These are phyloP conservation scores for Zaprionus obscuricornis DNA, from an alignment of 2,888 invertebrate genomes.

Conservation along the genomic window DNA sequence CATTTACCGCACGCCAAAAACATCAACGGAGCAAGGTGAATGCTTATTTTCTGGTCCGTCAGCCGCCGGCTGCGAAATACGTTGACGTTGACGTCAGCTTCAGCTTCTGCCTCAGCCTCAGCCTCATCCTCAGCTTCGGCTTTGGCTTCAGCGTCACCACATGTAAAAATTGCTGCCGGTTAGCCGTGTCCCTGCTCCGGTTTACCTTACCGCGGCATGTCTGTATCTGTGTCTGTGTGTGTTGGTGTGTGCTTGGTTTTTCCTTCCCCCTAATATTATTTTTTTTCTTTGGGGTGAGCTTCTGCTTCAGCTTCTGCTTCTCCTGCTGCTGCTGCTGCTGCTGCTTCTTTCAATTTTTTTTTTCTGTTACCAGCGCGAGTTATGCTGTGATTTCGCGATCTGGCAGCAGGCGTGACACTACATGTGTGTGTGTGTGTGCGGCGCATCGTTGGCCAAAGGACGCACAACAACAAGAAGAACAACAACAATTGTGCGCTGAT, in stretches of 20 bases:
- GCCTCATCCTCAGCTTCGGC: conserved; percentile 20
- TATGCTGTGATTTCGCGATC: conserved; percentile 67
- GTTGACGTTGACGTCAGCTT: conserved; percentile 43
- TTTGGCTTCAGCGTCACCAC: conserved; percentile 62
- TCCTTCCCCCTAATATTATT: conserved; percentile 17
- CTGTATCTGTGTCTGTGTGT: background rate
- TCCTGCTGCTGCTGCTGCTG: conserved; percentile 3
- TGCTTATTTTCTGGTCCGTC: conserved; percentile 78
- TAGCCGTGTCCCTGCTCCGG: conserved; percentile 11
- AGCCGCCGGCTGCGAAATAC: conserved; percentile 75
- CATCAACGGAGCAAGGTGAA: conserved; percentile 64
- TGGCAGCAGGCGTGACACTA: conserved; percentile 19
- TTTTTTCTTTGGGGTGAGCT: background rate
- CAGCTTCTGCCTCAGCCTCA: background rate
- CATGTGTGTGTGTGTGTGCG: conserved; percentile 3
- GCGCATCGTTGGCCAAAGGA: conserved; percentile 43
- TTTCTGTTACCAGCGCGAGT: too few species aligned
- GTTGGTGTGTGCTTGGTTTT: conserved; percentile 12
- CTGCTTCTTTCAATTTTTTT: background rate
- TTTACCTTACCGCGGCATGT: background rate
- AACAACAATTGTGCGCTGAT: background rate
- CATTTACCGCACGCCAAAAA: conserved; percentile 75
- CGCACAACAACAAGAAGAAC: conserved; percentile 20
- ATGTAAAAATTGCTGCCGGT: conserved; percentile 66
- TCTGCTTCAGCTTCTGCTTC: conserved; percentile 4